Conservation (phyloP, 2,113 vertebrate species). For the Channa argus region DNA sequence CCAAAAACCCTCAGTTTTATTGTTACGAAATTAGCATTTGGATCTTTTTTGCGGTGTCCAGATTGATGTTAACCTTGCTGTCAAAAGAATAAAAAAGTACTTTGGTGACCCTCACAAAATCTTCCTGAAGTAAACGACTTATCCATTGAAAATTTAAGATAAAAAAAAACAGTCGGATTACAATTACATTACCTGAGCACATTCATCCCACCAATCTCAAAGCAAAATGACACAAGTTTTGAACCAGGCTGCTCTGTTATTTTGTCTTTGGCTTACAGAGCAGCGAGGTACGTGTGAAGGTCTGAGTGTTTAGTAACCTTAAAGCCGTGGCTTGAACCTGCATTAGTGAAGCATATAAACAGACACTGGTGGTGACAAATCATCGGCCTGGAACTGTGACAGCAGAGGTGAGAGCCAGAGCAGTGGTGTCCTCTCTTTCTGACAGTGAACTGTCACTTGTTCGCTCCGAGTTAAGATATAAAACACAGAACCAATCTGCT, state of each 20-base stretch:
- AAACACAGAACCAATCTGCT: conserved; percentile 68
- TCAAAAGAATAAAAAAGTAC: background rate
- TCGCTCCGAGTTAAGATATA: conserved; percentile 46
- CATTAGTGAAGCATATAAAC: conserved; percentile 56
- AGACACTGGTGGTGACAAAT: conserved; percentile 66
- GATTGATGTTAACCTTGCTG: background rate
- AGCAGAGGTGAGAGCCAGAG: conserved; percentile 61
- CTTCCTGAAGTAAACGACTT: background rate
- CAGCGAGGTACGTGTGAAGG: background rate
- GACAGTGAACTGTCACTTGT: conserved; percentile 61
- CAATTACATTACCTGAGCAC: too few relatives aligned
- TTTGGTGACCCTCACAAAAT: background rate
- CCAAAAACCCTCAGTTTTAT: too few relatives aligned
- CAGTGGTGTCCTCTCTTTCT: conserved; percentile 47
- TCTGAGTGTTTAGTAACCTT: conserved; percentile 19
- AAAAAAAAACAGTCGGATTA: too few relatives aligned
- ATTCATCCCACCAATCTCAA: too few relatives aligned
- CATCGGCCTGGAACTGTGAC: conserved; percentile 54
- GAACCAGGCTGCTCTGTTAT: conserved; percentile 1
- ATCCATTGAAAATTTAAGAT: background rate
- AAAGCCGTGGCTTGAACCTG: conserved; percentile 41
- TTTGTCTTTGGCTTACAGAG: background rate
- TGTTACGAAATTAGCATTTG: background rate
- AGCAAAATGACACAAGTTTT: background rate
- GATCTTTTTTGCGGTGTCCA: background rate